A percentile compares a stretch with the other conserved stretches of the same genome.
phyloP scores from a whole-genome alignment of 1,140 invertebrate species.

The Kradibia gibbosae region DNA sequence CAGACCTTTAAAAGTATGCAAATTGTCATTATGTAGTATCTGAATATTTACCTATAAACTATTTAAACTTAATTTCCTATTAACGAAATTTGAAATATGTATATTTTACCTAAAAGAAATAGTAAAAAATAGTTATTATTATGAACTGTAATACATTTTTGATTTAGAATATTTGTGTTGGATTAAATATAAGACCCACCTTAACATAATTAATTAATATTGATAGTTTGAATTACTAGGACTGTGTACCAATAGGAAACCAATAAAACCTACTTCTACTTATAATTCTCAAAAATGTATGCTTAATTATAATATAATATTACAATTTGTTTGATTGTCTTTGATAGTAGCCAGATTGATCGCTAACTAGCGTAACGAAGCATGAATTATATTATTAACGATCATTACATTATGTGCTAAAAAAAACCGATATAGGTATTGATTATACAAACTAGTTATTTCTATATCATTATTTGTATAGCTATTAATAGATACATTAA shows the following conservation, averaged over 20 bases:
- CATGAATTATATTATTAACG: conserved; percentile 10
- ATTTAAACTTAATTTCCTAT: too few species aligned
- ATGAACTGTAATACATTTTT: neutral
- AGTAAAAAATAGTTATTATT: neutral
- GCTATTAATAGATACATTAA: conserved; percentile 5
- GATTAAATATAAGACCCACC: conserved; percentile 22
- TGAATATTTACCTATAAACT: neutral
- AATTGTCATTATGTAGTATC: conserved; percentile 6
- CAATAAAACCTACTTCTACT: conserved; percentile 9
- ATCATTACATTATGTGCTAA: neutral
- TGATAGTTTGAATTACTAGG: conserved; percentile 3
- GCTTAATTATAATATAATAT: neutral
- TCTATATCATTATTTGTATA: conserved; percentile 2
- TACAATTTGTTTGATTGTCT: neutral
- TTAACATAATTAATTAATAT: conserved; percentile 16
- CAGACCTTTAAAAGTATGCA: neutral
- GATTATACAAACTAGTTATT: conserved; percentile 4
- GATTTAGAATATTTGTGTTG: conserved; percentile 11
- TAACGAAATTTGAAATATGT: too few species aligned
- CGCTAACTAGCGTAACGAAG: conserved; percentile 39
- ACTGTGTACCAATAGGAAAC: neutral
- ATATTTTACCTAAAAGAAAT: neutral
- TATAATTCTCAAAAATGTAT: conserved; percentile 9
- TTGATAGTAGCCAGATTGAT: conserved; percentile 7
- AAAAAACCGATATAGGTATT: conserved; percentile 1